Conservation (phyloP, 2,888 invertebrate species). For the Panorpa germanica region DNA sequence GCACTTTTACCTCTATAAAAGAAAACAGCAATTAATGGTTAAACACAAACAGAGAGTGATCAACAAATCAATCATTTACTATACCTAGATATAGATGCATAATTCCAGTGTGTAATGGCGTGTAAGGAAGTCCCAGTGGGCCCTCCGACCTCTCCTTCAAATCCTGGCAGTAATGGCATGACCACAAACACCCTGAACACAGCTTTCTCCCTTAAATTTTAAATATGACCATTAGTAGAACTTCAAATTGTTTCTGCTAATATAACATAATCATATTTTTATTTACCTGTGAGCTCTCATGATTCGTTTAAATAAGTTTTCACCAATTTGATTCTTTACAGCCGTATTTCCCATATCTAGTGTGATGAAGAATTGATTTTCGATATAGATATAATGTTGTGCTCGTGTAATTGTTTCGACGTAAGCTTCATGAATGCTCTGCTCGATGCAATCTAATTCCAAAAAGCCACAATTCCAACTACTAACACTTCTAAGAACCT, state of each 20-base stretch:
- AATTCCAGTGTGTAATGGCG: slow-evolving; percentile 95
- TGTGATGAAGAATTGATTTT: slow-evolving; percentile 94
- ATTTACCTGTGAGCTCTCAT: slow-evolving; percentile 58
- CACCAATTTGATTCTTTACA: slow-evolving; percentile 76
- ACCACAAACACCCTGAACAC: slow-evolving; percentile 82
- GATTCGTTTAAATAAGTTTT: slow-evolving; percentile 72
- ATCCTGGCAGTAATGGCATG: slow-evolving; percentile 84
- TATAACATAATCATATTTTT: too few species aligned
- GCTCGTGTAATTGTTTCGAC: slow-evolving; percentile 79
- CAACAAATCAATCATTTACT: slow-evolving; percentile 10
- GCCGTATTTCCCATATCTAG: slow-evolving; percentile 39
- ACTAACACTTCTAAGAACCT: slow-evolving; percentile 72
- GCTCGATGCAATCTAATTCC: slow-evolving; percentile 62
- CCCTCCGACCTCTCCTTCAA: slow-evolving; percentile 91
- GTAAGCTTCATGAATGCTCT: slow-evolving; percentile 89
- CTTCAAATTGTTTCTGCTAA: too few species aligned
- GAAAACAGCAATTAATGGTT: slow-evolving; percentile 6
- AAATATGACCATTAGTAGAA: slow-evolving; percentile 9
- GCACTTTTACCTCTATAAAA: slow-evolving; percentile 61
- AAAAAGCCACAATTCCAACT: slow-evolving; percentile 87
- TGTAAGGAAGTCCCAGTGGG: slow-evolving; percentile 74
- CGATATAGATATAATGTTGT: slow-evolving; percentile 90
- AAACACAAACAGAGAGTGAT: slow-evolving; percentile 3
- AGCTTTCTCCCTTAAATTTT: slow-evolving; percentile 38
- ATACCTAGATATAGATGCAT: slow-evolving; percentile 81